Conservation (phyloP, 2,113 vertebrate species). For the Tenrec ecaudatus region DNA sequence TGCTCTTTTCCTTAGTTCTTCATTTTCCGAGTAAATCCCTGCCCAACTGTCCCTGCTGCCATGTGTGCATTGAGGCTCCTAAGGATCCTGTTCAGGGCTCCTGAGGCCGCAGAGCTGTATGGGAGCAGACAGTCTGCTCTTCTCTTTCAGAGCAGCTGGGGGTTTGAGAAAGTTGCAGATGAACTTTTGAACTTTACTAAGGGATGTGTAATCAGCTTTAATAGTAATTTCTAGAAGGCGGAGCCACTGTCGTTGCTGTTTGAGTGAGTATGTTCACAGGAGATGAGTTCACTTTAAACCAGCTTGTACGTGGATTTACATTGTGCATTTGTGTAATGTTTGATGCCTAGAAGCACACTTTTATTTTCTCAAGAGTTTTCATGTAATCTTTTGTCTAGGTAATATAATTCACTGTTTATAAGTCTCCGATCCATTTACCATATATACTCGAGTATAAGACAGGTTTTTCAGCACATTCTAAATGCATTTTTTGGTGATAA, state of each 20-base stretch:
- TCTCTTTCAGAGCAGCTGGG: too few species aligned
- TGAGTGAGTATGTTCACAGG: constrained; percentile 6
- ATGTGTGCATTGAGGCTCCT: too few species aligned
- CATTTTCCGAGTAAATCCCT: constrained; percentile 11
- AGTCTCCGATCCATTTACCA: background rate
- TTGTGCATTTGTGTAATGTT: background rate
- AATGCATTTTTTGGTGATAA: too few species aligned
- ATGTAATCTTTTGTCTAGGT: constrained; percentile 31
- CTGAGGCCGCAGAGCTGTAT: background rate
- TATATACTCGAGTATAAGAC: too few species aligned
- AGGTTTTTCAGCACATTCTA: too few species aligned
- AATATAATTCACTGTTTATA: constrained; percentile 22
- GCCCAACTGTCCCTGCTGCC: background rate
- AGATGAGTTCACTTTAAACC: background rate
- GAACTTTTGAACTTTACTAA: constrained; percentile 20
- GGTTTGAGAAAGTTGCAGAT: background rate
- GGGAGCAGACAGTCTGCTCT: background rate
- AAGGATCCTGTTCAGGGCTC: too few species aligned
- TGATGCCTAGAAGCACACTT: constrained; percentile 41
- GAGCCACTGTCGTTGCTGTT: constrained; percentile 36
- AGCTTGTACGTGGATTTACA: constrained; percentile 20
- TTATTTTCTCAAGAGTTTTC: constrained; percentile 41
- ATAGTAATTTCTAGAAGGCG: constrained; percentile 34
- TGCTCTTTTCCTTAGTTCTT: background rate
- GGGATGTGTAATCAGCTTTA: background rate